These are phyloP conservation scores for Sphyrna mokarran DNA, from an alignment of 2,113 vertebrate species.

Conservation along the genomic window DNA sequence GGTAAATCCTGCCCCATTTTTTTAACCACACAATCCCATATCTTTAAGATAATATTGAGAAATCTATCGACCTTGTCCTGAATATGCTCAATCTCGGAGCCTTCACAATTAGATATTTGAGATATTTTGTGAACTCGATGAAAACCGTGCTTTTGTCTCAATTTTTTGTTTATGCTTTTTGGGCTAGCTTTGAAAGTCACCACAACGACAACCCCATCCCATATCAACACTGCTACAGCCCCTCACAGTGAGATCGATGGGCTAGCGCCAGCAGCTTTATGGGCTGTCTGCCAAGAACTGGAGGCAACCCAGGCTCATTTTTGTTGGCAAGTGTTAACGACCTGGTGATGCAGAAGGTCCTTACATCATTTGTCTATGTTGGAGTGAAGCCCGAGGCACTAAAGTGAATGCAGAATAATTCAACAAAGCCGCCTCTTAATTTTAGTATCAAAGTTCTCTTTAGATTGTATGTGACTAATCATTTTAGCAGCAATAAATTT, in stretches of 20 bases:
- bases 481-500: background rate
- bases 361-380: background rate
- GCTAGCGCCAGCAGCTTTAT: background rate
- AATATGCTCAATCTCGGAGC: no score
- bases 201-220: background rate
- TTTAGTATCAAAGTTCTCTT: background rate
- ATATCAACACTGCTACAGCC: background rate
- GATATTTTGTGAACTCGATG: background rate
- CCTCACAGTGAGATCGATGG: background rate
- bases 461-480: background rate
- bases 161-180: background rate
- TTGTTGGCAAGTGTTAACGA: background rate
- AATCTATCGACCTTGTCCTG: no score
- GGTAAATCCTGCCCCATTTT: no score
- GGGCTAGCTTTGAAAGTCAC: background rate
- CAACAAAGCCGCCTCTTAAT: background rate
- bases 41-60: no score
- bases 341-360: no score
- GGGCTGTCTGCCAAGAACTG: conserved; percentile 8
- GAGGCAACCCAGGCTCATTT: background rate
- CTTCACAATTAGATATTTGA: background rate
- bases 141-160: background rate
- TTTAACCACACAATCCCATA: no score
- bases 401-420: background rate
- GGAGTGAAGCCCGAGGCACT: background rate